These are phyloP conservation scores for Andrena praecox DNA, from an alignment of 2,888 invertebrate genomes.

Conservation along the genomic window DNA sequence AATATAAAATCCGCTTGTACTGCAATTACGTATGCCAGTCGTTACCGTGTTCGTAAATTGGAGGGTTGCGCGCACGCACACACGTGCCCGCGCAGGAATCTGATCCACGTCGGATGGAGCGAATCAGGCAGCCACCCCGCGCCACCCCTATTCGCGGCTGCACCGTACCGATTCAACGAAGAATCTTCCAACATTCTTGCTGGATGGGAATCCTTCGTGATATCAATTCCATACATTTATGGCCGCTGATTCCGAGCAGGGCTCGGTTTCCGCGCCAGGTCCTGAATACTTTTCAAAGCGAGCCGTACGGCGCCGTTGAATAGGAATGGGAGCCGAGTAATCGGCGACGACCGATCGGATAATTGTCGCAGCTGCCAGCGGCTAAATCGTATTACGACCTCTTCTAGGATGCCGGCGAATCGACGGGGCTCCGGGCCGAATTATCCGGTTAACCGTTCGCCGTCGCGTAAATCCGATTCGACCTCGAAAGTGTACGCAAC, in stretches of 20 bases:
- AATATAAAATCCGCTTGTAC: slow-evolving; percentile 50
- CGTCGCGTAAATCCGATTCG: slow-evolving; percentile 65
- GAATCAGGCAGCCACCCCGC: no score
- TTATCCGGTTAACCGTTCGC: slow-evolving; percentile 63
- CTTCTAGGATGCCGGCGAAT: slow-evolving; percentile 58
- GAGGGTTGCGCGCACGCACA: slow-evolving; percentile 3
- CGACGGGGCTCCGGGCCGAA: slow-evolving; percentile 47
- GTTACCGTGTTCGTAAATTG: slow-evolving; percentile 28
- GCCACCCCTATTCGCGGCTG: no score
- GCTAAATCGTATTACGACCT: slow-evolving; percentile 66
- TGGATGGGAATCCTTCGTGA: no score
- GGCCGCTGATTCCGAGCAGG: no score
- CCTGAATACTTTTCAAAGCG: no score
- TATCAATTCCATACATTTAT: no score
- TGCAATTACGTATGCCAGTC: slow-evolving; percentile 49
- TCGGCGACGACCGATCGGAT: slow-evolving; percentile 43
- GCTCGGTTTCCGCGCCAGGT: no score
- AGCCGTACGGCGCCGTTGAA: no score
- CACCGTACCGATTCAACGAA: no score
- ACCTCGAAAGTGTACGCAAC: slow-evolving; percentile 59
- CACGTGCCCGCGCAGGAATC: no score
- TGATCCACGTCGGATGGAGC: no score
- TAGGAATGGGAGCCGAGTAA: slow-evolving; percentile 2
- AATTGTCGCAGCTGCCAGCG: slow-evolving; percentile 59
- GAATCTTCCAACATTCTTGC: no score